These are phyloP conservation scores for Cremastinae sp. DNA, from an alignment of 2,888 invertebrate species.

Conservation along the genomic window DNA sequence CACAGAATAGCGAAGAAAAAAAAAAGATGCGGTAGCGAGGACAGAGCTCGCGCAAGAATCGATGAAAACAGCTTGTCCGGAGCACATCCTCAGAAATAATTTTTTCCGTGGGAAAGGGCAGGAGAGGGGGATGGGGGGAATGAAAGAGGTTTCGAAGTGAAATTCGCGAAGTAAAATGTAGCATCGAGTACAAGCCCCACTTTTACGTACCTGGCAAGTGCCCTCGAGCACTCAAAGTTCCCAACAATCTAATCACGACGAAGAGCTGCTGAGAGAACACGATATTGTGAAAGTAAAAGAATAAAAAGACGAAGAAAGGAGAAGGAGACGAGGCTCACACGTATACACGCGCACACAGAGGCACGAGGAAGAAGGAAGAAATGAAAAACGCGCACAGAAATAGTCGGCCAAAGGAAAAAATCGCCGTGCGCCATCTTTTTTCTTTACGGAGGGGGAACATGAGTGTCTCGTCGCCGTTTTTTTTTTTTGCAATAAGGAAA, in stretches of 20 bases:
- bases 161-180: constrained; percentile 43
- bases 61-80: background rate
- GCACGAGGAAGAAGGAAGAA: constrained; percentile 11
- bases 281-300: constrained; percentile 6
- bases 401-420: constrained; percentile 21
- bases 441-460: background rate
- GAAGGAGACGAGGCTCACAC: background rate
- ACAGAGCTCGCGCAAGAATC: constrained; percentile 6
- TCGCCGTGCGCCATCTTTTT: too few relatives aligned
- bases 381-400: constrained; percentile 28
- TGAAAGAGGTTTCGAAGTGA: constrained; percentile 13
- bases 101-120: constrained; percentile 3
- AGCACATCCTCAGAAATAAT: too few relatives aligned
- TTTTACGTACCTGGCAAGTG: constrained; percentile 63
- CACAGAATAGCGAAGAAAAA: constrained; percentile 2
- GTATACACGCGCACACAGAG: constrained; percentile 21
- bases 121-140: background rate
- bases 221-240: constrained; percentile 57
- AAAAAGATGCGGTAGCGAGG: background rate
- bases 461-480: constrained; percentile 23
- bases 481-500: constrained; percentile 16
- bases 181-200: constrained; percentile 49
- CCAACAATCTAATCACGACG: constrained; percentile 46
- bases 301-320: background rate
- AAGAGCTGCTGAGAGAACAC: too few relatives aligned